Conservation (phyloP, 2,113 vertebrate species). For the Entosphenus tridentatus region DNA sequence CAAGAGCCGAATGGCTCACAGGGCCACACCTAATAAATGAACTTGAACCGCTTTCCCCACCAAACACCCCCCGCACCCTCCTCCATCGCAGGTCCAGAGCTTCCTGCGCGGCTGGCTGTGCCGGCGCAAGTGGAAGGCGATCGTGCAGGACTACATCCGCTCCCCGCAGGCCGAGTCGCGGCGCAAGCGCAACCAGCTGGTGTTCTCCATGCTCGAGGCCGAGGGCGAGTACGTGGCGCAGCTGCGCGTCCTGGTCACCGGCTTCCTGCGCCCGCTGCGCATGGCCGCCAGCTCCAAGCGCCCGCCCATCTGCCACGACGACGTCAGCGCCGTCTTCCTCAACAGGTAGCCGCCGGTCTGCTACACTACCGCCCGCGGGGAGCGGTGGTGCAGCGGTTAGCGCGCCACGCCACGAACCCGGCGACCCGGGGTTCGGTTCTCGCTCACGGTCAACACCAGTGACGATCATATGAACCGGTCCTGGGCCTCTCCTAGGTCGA, state of each 20-base stretch:
- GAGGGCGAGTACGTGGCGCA: slow-evolving; percentile 90
- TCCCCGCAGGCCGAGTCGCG: slow-evolving; percentile 93
- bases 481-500: too few relatives aligned
- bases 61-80: too few relatives aligned
- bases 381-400: too few relatives aligned
- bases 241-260: slow-evolving; percentile 74
- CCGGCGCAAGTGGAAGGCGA: slow-evolving; percentile 93
- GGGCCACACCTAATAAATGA: too few relatives aligned
- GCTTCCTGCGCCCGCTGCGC: slow-evolving; percentile 67
- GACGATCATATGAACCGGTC: too few relatives aligned
- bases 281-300: slow-evolving; percentile 98
- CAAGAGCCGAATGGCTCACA: too few relatives aligned
- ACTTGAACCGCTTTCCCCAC: too few relatives aligned
- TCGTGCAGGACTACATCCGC: slow-evolving; percentile 95
- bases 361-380: too few relatives aligned
- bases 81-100: slow-evolving; percentile 53
- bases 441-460: too few relatives aligned
- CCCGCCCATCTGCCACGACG: slow-evolving; percentile 71
- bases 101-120: slow-evolving; percentile 97
- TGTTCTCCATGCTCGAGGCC: slow-evolving; percentile 96
- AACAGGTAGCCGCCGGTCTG: slow-evolving; percentile 41
- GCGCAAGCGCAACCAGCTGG: slow-evolving; percentile 94
- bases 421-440: too few relatives aligned
- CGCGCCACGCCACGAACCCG: too few relatives aligned
- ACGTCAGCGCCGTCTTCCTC: slow-evolving; percentile 91